Evolutionary conservation across 2,888 invertebrate genomes (phyloP).

Genomic region (Archips crataeganus): DNA sequence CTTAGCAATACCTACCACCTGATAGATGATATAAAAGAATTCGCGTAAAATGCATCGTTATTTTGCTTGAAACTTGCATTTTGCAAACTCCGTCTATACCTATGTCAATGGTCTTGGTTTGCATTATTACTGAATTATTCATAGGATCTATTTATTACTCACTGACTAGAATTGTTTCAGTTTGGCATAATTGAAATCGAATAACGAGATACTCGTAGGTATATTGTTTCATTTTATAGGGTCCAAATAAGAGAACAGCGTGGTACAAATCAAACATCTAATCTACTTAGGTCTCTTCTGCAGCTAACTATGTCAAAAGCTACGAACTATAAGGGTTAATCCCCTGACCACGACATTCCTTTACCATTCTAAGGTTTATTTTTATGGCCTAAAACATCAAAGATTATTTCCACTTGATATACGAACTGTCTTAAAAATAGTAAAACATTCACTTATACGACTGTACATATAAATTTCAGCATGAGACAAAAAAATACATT

Average conservation of each 20-base stretch:
- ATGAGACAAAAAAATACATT: background rate
- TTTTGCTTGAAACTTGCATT: conserved; percentile 44
- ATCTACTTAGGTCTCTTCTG: no score
- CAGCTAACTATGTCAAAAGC: no score
- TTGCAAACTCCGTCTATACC: conserved; percentile 54
- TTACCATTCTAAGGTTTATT: no score
- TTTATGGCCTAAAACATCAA: no score
- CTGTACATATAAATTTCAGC: background rate
- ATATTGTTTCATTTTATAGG: conserved; percentile 1
- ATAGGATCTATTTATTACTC: conserved; percentile 62
- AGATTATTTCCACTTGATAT: no score
- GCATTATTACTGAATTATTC: conserved; percentile 64
- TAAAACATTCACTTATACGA: no score
- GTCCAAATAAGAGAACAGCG: background rate
- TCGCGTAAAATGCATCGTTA: conserved; percentile 18
- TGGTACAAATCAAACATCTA: background rate
- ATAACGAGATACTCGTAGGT: conserved; percentile 55
- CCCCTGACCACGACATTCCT: no score
- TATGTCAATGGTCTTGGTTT: conserved; percentile 58
- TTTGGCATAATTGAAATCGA: conserved; percentile 53
- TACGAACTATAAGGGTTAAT: no score
- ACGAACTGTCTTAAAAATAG: no score
- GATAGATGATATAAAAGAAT: conserved; percentile 12
- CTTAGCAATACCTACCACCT: no score
- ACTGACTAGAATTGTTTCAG: conserved; percentile 58